A percentile compares a stretch with the other conserved stretches of the same genome.
Conservation (phyloP, 2,888 invertebrate genomes). For the Drosophila seclusa region DNA sequence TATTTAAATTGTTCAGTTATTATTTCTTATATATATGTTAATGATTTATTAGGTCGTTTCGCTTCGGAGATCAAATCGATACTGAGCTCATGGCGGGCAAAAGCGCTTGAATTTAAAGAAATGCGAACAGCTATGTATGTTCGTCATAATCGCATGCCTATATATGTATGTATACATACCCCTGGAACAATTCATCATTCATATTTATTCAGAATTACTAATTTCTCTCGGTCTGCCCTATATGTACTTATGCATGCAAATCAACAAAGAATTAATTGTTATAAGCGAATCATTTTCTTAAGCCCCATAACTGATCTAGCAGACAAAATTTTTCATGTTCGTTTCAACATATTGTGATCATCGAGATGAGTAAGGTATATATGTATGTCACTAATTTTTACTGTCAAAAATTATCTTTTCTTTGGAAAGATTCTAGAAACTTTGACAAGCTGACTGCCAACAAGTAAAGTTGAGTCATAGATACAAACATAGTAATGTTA, state of each 20-base stretch:
- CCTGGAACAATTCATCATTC: background rate
- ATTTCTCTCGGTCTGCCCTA: background rate
- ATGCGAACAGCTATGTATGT: background rate
- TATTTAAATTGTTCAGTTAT: background rate
- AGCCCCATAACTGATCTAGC: too few species aligned
- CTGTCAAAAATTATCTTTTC: background rate
- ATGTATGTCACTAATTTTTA: too few species aligned
- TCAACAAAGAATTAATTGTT: background rate
- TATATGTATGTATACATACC: background rate
- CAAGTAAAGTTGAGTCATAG: background rate
- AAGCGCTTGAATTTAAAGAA: constrained; percentile 6
- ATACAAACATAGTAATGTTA: background rate
- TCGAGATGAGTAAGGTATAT: background rate
- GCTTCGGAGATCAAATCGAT: background rate
- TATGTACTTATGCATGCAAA: background rate
- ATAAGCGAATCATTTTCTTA: background rate
- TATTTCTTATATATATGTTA: background rate
- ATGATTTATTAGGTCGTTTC: background rate
- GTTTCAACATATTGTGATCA: background rate
- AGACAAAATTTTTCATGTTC: background rate
- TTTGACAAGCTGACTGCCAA: too few species aligned
- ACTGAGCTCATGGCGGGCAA: constrained; percentile 10
- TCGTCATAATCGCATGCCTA: background rate
- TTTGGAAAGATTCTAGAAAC: background rate
- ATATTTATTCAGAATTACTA: background rate